These are phyloP conservation scores for Dendroctonus ponderosae DNA, from an alignment of 1,140 invertebrate species.

Conservation along the genomic window DNA sequence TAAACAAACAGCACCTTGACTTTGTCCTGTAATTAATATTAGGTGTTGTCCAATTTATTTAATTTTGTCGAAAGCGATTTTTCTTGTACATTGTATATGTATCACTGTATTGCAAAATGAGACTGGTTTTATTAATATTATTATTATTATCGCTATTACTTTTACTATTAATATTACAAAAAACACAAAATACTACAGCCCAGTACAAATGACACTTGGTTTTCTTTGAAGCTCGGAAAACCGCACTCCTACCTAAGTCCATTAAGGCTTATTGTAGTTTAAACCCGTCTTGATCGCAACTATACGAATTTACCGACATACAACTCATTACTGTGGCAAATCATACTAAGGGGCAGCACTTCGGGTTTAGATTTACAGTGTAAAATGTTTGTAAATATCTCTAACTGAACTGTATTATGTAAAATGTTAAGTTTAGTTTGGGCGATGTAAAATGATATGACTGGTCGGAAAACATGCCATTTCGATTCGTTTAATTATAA, in stretches of 20 bases:
- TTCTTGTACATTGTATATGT: slow-evolving; percentile 48
- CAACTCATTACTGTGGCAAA: too few relatives aligned
- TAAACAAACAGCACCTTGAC: too few relatives aligned
- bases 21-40: slow-evolving; percentile 47
- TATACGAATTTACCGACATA: too few relatives aligned
- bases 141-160: slow-evolving; percentile 9
- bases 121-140: slow-evolving; percentile 44
- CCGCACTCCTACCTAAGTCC: too few relatives aligned
- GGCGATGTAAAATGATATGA: slow-evolving; percentile 50
- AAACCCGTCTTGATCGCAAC: too few relatives aligned
- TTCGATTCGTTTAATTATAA: slow-evolving; percentile 52
- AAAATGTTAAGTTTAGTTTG: slow-evolving; percentile 45
- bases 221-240: slow-evolving; percentile 17
- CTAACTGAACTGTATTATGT: neutral
- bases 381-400: slow-evolving; percentile 6
- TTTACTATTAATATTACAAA: slow-evolving; percentile 33
- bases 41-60: slow-evolving; percentile 47
- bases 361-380: slow-evolving; percentile 2
- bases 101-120: slow-evolving; percentile 42
- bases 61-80: slow-evolving; percentile 38
- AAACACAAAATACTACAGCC: too few relatives aligned
- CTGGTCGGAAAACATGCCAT: slow-evolving; percentile 48
- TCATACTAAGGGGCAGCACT: too few relatives aligned
- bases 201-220: slow-evolving; percentile 36
- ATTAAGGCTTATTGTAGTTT: too few relatives aligned